These are phyloP conservation scores for Aplysia californica DNA, from an alignment of 1,140 invertebrate species.

Conservation along the genomic window DNA sequence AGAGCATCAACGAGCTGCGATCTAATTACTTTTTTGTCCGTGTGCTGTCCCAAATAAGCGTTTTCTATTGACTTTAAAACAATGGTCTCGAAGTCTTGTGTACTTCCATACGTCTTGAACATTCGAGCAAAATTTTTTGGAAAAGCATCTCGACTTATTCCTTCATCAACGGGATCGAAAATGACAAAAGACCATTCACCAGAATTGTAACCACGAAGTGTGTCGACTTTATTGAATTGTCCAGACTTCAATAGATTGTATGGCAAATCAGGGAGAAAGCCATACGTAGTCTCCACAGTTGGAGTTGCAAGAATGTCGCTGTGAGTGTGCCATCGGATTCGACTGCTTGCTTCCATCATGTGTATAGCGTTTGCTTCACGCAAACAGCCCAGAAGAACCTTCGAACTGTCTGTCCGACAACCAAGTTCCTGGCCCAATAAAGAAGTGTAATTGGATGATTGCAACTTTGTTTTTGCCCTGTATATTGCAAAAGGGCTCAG, in stretches of 20 bases:
- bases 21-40: neutral
- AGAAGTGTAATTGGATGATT: neutral
- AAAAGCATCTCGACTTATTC: slow-evolving; percentile 1
- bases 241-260: neutral
- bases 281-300: slow-evolving; percentile 12
- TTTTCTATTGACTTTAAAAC: neutral
- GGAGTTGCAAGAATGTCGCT: neutral
- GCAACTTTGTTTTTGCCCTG: neutral
- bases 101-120: neutral
- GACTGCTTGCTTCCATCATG: neutral
- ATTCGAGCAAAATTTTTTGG: neutral
- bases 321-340: neutral
- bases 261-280: slow-evolving; percentile 16
- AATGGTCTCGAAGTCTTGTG: neutral
- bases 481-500: slow-evolving; percentile 23
- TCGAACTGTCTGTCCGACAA: neutral
- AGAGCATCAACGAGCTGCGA: neutral
- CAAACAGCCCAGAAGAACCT: neutral
- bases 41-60: neutral
- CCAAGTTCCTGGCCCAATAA: neutral
- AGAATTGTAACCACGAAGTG: slow-evolving; percentile 11
- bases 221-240: slow-evolving; percentile 13
- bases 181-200: slow-evolving; percentile 12
- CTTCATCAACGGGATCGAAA: neutral
- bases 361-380: neutral